phyloP scores from a whole-genome alignment of 1,140 invertebrate genomes.

The Procambarus virginalis region DNA sequence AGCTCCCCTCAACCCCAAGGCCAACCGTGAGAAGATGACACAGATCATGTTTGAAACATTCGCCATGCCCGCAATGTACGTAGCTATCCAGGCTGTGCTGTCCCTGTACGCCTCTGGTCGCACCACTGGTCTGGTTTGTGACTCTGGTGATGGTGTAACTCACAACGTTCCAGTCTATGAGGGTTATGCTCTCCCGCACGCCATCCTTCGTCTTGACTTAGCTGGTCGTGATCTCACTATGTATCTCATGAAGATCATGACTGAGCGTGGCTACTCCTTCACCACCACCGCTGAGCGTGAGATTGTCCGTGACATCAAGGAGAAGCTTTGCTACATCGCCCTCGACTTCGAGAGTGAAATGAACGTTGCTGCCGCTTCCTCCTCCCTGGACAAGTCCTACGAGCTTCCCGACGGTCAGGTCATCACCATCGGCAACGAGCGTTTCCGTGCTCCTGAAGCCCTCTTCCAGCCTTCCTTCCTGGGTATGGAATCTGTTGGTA shows the following conservation, averaged over 20 bases:
- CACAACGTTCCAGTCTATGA: constrained; percentile 3
- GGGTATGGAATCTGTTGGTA: constrained; percentile 13
- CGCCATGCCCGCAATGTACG: background rate
- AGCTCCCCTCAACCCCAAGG: constrained; percentile 78
- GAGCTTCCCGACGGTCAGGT: constrained; percentile 76
- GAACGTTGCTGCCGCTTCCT: constrained; percentile 73
- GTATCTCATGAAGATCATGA: constrained; percentile 87
- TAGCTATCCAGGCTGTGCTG: background rate
- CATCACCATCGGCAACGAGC: constrained; percentile 75
- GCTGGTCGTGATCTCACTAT: constrained; percentile 8
- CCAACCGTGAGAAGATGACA: constrained; percentile 92
- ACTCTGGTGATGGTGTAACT: constrained; percentile 6
- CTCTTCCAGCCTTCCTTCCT: constrained; percentile 16
- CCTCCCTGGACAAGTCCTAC: constrained; percentile 73
- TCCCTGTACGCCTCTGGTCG: constrained; percentile 10
- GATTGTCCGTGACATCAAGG: constrained; percentile 94
- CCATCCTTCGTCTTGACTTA: constrained; percentile 1
- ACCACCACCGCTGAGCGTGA: constrained; percentile 84
- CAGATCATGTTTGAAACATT: constrained; percentile 84
- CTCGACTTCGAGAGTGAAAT: constrained; percentile 69
- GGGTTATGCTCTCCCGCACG: background rate
- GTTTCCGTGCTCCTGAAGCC: constrained; percentile 77
- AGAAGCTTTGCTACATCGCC: constrained; percentile 93
- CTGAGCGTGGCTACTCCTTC: constrained; percentile 80
- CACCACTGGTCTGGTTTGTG: background rate